Percentiles rank a stretch among this genome's conserved stretches.
Conservation (phyloP, 2,888 invertebrate genomes). For the Catocala sponsa region DNA sequence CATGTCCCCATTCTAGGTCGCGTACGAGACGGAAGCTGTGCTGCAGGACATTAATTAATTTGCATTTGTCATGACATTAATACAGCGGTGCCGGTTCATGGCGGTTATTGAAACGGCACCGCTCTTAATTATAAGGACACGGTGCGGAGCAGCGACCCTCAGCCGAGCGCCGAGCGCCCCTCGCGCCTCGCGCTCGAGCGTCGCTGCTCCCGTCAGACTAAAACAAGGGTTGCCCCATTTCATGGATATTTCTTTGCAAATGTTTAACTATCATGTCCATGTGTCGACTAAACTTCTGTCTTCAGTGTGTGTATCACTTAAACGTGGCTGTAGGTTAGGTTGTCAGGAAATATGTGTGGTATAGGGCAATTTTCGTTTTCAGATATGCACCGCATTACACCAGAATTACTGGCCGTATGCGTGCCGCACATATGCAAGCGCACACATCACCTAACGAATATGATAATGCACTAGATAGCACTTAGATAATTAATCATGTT, state of each 20-base stretch:
- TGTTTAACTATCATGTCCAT: slow-evolving; percentile 86
- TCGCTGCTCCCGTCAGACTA: slow-evolving; percentile 70
- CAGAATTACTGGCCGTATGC: slow-evolving; percentile 88
- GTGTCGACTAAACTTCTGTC: slow-evolving; percentile 83
- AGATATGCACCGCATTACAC: slow-evolving; percentile 88
- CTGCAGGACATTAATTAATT: slow-evolving; percentile 63
- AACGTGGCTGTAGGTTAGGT: slow-evolving; percentile 80
- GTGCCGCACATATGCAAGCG: slow-evolving; percentile 88
- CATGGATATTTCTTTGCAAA: slow-evolving; percentile 85
- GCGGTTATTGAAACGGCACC: slow-evolving; percentile 58
- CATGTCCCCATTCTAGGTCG: slow-evolving; percentile 82
- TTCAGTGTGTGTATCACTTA: slow-evolving; percentile 80
- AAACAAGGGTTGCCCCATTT: slow-evolving; percentile 89
- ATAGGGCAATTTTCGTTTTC: slow-evolving; percentile 88
- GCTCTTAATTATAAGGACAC: slow-evolving; percentile 69
- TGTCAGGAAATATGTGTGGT: slow-evolving; percentile 86
- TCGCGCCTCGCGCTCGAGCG: slow-evolving; percentile 54
- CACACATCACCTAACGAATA: slow-evolving; percentile 87
- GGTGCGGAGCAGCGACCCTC: slow-evolving; percentile 66
- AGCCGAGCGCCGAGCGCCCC: slow-evolving; percentile 4
- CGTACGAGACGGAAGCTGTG: slow-evolving; percentile 67
- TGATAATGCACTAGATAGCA: slow-evolving; percentile 87
- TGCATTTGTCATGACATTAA: slow-evolving; percentile 72
- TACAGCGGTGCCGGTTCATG: slow-evolving; percentile 64
- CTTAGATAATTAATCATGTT: slow-evolving; percentile 82